A percentile compares a stretch with the other conserved stretches of the same genome.
These are phyloP conservation scores for Solea senegalensis DNA, from an alignment of 2,113 vertebrate genomes.

Conservation along the genomic window DNA sequence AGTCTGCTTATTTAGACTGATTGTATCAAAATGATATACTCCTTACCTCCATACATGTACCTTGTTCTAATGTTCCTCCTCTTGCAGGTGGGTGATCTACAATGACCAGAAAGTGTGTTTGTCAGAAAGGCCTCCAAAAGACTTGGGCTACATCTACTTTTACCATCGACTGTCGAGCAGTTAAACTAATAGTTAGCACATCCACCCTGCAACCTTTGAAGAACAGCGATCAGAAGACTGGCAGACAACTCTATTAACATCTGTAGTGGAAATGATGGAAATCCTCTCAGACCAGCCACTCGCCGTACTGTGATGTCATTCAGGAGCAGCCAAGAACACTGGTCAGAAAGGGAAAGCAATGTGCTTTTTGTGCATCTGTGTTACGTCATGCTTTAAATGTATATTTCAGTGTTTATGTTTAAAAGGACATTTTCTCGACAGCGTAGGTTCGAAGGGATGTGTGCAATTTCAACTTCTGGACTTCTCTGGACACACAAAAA, in stretches of 20 bases:
- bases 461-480: constrained; percentile 74
- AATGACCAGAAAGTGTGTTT: constrained; percentile 98
- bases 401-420: constrained; percentile 50
- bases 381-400: constrained; percentile 69
- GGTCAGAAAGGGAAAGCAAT: constrained; percentile 63
- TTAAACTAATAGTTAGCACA: constrained; percentile 80
- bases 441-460: constrained; percentile 61
- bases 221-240: constrained; percentile 75
- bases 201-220: constrained; percentile 68
- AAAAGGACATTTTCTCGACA: constrained; percentile 25
- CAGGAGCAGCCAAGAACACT: constrained; percentile 55
- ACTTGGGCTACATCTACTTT: constrained; percentile 99
- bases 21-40: constrained; percentile 1
- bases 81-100: constrained; percentile 96
- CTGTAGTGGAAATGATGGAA: constrained; percentile 66
- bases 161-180: constrained; percentile 92
- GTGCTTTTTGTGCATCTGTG: constrained; percentile 63
- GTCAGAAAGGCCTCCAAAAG: constrained; percentile 96
- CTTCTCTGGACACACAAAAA: constrained; percentile 45
- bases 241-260: constrained; percentile 50
- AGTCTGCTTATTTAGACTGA: constrained; percentile 5
- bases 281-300: constrained; percentile 72
- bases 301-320: constrained; percentile 49
- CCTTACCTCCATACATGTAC: background rate
- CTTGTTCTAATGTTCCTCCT: background rate